Evolutionary conservation across 2,797 vertebrate genomes (phyloP), one percentile per base, ranked within the genome.

Genomic region (Nannoperca australis): DNA sequence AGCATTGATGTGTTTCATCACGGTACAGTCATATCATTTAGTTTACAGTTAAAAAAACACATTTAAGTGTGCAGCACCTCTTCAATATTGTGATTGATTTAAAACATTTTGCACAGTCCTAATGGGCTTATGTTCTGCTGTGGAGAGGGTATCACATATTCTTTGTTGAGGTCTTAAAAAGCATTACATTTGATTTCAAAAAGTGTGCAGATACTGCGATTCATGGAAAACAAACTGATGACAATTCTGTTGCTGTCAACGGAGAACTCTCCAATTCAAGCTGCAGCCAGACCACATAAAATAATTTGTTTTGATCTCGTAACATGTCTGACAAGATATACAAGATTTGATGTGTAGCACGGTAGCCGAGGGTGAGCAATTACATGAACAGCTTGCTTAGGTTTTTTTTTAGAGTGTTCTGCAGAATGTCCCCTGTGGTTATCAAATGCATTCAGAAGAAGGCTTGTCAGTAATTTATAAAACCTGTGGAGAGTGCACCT

Each of bases 401-500:
- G 18, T 64, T 70, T 27, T 27, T 27, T 27, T 27, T 47, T 56
- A 53, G 49, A 62, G 55, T 38, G 38, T 15, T 66, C 17, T 20
- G 14, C 45, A 49, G 12, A 8, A 0, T 8, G 38, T 72, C 56
- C 44, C 40, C 60, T 22, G 63, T n/a, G 65, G 70, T 63, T 60
- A 20, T 17, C 30, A 74, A 71, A 80, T 20, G 30, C 55, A 30
- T 67, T 40, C 18, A 56, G 59, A 59, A 27, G 20, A n/a, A 11
- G 36, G 10, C 47, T 18, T 18, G 15, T 63, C 66, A 27, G 64
- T 73, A 20, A 73, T 66, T 74, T 73, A 13, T n/a, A 44, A 76
- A 63, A 49, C 1, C 54, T 59, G 58, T 5, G 27, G 51, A 63
- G 78, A 71, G 70, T 27, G 18, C 75, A 53, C 54, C 49, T 38